phyloP scores from a whole-genome alignment of 1,140 invertebrate species.

The Drosophila kepulauana region DNA sequence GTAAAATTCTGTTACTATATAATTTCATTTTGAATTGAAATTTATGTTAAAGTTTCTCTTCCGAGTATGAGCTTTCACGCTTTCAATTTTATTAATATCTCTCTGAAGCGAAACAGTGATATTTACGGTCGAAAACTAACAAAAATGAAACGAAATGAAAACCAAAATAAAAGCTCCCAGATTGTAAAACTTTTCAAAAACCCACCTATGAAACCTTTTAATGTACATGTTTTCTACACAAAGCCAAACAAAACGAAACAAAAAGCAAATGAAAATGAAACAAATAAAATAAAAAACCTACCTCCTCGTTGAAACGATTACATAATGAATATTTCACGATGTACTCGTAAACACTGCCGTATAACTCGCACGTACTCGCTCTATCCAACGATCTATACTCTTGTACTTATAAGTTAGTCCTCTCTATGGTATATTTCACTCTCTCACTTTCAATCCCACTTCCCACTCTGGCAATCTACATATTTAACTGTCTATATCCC shows the following conservation, averaged over 20 bases:
- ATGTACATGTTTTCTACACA: conserved; percentile 72
- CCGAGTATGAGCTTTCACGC: conserved; percentile 60
- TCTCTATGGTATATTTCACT: conserved; percentile 7
- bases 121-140: conserved; percentile 67
- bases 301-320: conserved; percentile 68
- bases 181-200: conserved; percentile 67
- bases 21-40: conserved; percentile 12
- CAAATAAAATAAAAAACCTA: conserved; percentile 70
- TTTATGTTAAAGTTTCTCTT: conserved; percentile 33
- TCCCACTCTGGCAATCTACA: not conserved
- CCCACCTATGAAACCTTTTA: conserved; percentile 79
- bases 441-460: not conserved
- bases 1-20: not conserved
- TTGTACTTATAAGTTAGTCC: conserved; percentile 26
- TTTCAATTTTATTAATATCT: conserved; percentile 52
- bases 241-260: conserved; percentile 20
- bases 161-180: conserved; percentile 51
- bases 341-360: conserved; percentile 71
- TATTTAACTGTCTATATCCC: conserved; percentile 13
- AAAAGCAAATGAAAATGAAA: conserved; percentile 20
- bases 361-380: conserved; percentile 66
- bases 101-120: conserved; percentile 71
- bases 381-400: conserved; percentile 14
- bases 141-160: conserved; percentile 36
- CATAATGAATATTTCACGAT: conserved; percentile 45